Percentiles rank a stretch among this genome's conserved stretches.
These are phyloP conservation scores for Papilio dardanus DNA, from an alignment of 1,140 invertebrate genomes.

Conservation along the genomic window DNA sequence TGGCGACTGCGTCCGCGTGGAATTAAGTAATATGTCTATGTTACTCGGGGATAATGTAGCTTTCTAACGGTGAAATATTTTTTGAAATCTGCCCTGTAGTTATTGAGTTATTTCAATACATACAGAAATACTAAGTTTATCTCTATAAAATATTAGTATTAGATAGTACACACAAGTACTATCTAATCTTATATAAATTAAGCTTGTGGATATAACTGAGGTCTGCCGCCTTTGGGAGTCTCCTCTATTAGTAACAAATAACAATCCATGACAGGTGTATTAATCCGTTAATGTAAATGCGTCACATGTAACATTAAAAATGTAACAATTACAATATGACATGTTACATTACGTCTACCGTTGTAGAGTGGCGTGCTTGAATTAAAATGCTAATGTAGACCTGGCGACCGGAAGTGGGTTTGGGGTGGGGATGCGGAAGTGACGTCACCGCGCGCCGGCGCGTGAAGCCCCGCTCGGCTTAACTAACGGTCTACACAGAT, in stretches of 20 bases:
- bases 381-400: constrained; percentile 34
- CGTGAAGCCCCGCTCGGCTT: constrained; percentile 45
- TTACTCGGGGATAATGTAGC: too few species aligned
- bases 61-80: too few species aligned
- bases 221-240: too few species aligned
- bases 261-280: not conserved
- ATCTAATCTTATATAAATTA: too few species aligned
- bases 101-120: too few species aligned
- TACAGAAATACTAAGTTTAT: too few species aligned
- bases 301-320: not conserved
- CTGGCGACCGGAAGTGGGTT: constrained; percentile 30
- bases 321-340: constrained; percentile 33
- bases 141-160: too few species aligned
- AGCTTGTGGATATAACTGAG: too few species aligned
- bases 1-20: too few species aligned
- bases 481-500: constrained; percentile 42
- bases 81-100: too few species aligned
- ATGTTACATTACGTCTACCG: constrained; percentile 27
- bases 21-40: too few species aligned
- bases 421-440: constrained; percentile 39
- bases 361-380: constrained; percentile 10
- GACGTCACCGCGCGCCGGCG: constrained; percentile 45
- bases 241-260: not conserved
- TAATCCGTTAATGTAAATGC: not conserved
- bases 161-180: too few species aligned